phyloP scores from a whole-genome alignment of 2,113 vertebrate genomes.

The Zosterops borbonicus region DNA sequence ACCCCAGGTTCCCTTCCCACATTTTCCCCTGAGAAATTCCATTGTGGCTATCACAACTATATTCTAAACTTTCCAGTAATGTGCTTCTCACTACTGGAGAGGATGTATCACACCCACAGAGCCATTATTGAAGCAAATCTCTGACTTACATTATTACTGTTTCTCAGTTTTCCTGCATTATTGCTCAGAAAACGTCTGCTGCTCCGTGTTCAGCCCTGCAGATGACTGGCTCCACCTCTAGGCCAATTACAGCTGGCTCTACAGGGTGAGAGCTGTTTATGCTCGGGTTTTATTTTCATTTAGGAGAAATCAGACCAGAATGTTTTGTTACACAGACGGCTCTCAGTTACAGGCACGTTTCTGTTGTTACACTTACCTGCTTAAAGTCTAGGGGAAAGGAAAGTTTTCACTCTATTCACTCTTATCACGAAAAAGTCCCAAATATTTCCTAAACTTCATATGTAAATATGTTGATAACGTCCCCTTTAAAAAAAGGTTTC shows the following conservation, averaged over 20 bases:
- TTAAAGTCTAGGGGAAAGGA: not conserved
- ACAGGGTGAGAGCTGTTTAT: not conserved
- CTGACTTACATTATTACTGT: not conserved
- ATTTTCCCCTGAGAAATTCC: not conserved
- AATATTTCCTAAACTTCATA: not conserved
- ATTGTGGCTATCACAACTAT: not conserved
- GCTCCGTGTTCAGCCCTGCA: slow-evolving; percentile 4
- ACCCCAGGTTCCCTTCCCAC: not conserved
- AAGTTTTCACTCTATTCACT: not conserved
- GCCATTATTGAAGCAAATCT: not conserved
- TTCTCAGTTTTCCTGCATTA: not conserved
- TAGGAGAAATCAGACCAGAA: not conserved
- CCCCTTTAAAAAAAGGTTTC: not conserved
- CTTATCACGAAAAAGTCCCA: not conserved
- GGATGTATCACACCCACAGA: not conserved
- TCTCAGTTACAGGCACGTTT: not conserved
- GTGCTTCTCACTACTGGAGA: not conserved
- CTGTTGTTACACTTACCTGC: not conserved
- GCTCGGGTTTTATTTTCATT: not conserved
- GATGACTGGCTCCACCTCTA: slow-evolving; percentile 59
- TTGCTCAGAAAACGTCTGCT: not conserved
- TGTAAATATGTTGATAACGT: not conserved
- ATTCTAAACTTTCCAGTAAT: not conserved
- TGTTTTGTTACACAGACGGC: not conserved
- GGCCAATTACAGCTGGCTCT: not conserved